A percentile compares a stretch with the other conserved stretches of the same genome.
Evolutionary conservation across 2,113 vertebrate species (phyloP).

Genomic region (Otocyon megalotis): DNA sequence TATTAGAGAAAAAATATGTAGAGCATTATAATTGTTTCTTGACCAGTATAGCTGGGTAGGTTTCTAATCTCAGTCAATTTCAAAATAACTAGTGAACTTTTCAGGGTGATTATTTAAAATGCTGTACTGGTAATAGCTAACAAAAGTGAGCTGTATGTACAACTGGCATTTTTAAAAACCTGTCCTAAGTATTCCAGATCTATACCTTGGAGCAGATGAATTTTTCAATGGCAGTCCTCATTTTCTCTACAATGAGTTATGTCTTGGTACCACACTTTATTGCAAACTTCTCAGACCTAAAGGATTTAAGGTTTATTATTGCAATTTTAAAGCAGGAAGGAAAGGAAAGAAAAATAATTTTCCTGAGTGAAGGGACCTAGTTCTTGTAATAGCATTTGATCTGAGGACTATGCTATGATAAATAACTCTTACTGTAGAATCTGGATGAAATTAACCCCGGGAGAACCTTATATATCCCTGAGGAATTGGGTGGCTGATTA

Average conservation of each 20-base stretch:
- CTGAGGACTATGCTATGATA: slow-evolving; percentile 58
- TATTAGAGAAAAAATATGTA: not conserved
- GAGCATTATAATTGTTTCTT: not conserved
- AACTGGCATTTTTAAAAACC: not conserved
- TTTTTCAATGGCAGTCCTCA: slow-evolving; percentile 32
- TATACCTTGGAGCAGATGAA: slow-evolving; percentile 26
- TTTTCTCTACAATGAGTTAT: slow-evolving; percentile 68
- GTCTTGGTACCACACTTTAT: slow-evolving; percentile 49
- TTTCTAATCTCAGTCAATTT: slow-evolving; percentile 1
- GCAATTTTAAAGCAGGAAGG: slow-evolving; percentile 49
- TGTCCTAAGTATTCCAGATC: slow-evolving; percentile 9
- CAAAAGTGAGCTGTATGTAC: not conserved
- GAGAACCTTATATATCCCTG: not conserved
- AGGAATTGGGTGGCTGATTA: not conserved
- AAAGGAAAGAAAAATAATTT: slow-evolving; percentile 67
- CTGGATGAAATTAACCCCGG: slow-evolving; percentile 63
- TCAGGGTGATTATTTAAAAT: not conserved
- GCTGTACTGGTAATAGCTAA: not conserved
- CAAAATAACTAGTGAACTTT: slow-evolving; percentile 37
- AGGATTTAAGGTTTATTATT: slow-evolving; percentile 75
- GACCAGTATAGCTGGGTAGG: not conserved
- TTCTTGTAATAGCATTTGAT: slow-evolving; percentile 64
- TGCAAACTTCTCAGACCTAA: slow-evolving; percentile 63
- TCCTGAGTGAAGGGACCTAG: slow-evolving; percentile 63
- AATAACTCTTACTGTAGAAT: slow-evolving; percentile 59